Evolutionary conservation across 2,888 invertebrate species (phyloP).

Genomic region (Lasioglossum marginatum): DNA sequence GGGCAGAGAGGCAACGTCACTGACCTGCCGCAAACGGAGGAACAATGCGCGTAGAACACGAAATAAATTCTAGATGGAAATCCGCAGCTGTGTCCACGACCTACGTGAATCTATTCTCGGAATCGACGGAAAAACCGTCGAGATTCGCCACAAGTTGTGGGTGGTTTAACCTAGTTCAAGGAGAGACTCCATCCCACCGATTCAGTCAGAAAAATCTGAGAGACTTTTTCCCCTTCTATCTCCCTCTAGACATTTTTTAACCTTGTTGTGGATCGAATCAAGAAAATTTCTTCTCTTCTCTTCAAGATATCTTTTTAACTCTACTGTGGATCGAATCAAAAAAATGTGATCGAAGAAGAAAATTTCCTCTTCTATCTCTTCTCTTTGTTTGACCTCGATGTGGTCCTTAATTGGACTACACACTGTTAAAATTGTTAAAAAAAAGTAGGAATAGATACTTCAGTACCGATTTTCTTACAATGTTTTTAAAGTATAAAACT

Average conservation of each 20-base stretch:
- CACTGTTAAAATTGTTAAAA: too few species aligned
- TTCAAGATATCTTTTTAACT: too few species aligned
- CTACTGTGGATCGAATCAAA: too few species aligned
- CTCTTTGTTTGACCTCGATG: background rate
- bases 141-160: conserved; percentile 39
- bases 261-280: background rate
- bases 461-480: background rate
- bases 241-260: background rate
- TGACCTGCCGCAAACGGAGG: conserved; percentile 70
- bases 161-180: conserved; percentile 44
- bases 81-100: conserved; percentile 64
- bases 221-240: background rate
- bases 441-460: background rate
- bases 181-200: background rate
- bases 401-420: too few species aligned
- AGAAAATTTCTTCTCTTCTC: too few species aligned
- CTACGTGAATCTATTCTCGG: conserved; percentile 69
- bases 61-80: conserved; percentile 69
- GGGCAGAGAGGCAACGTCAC: conserved; percentile 62
- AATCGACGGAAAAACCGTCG: conserved; percentile 40
- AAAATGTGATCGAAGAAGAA: background rate
- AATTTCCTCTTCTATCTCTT: background rate
- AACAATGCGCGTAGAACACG: conserved; percentile 62
- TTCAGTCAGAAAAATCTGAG: background rate
- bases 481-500: background rate